Percentiles rank a stretch among this genome's conserved stretches.
Evolutionary conservation across 2,888 invertebrate genomes (phyloP).

Genomic region (Daptonema setosum): DNA sequence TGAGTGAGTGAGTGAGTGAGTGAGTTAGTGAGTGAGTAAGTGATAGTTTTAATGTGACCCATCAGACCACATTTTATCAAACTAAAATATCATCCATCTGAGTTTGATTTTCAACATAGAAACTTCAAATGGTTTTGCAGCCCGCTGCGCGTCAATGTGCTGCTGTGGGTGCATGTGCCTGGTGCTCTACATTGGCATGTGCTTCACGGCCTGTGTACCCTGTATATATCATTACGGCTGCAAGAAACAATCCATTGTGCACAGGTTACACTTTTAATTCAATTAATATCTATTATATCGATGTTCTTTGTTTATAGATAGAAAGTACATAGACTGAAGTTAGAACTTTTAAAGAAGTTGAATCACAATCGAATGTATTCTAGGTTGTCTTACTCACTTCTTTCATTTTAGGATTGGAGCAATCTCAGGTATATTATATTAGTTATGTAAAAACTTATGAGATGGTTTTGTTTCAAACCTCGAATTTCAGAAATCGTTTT

Average conservation of each 20-base stretch:
- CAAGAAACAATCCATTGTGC: background rate
- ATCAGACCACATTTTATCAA: no score
- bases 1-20: background rate
- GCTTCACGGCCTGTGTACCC: constrained; percentile 1
- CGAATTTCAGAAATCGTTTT: background rate
- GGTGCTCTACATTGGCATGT: background rate
- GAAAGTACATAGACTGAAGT: no score
- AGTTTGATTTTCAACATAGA: no score
- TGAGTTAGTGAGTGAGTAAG: no score
- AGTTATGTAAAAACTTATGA: background rate
- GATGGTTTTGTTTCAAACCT: background rate
- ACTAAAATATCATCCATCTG: no score
- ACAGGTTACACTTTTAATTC: background rate
- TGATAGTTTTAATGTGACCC: no score
- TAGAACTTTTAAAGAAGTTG: no score
- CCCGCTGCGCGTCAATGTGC: background rate
- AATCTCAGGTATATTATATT: background rate
- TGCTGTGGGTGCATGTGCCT: constrained; percentile 1
- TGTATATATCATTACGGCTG: constrained; percentile 4
- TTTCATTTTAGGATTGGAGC: no score
- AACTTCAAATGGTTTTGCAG: no score
- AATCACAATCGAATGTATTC: no score
- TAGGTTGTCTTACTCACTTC: background rate
- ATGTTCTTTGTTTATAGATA: no score
- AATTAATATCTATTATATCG: background rate